phyloP scores from a whole-genome alignment of 2,797 vertebrate species.

The Macropodus opercularis region DNA sequence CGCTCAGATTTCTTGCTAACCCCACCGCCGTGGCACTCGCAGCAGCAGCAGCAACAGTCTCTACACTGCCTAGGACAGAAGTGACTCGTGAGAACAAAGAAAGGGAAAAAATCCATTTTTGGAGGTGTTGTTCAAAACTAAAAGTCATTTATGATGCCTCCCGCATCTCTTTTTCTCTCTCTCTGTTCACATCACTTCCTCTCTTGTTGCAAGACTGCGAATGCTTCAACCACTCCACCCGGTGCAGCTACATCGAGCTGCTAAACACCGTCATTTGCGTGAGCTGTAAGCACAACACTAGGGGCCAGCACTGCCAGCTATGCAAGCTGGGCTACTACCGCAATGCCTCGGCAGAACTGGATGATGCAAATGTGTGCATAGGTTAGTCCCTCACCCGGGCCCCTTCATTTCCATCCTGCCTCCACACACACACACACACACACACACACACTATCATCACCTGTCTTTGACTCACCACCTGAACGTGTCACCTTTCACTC shows the following conservation, averaged over 20 bases:
- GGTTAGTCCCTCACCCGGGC: conserved; percentile 86
- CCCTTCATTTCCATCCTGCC: conserved; percentile 50
- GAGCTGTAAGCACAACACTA: conserved; percentile 99
- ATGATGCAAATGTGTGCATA: conserved; percentile 99
- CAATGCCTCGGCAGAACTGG: conserved; percentile 97
- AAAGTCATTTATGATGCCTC: no score
- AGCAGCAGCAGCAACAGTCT: conserved; percentile 57
- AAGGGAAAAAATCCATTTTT: no score
- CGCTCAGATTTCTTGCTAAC: conserved; percentile 73
- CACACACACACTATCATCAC: conserved; percentile 41
- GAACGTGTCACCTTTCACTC: conserved; percentile 43
- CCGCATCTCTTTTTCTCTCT: conserved; percentile 1
- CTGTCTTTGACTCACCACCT: conserved; percentile 53
- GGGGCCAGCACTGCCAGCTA: conserved; percentile 99
- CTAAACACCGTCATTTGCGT: conserved; percentile 99
- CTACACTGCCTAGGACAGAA: conserved; percentile 24
- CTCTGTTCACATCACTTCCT: conserved; percentile 73
- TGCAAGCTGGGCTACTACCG: conserved; percentile 99
- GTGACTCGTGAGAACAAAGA: no score
- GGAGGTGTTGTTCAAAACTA: no score
- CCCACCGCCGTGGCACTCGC: conserved; percentile 65
- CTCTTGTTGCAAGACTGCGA: conserved; percentile 98
- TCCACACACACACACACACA: conserved; percentile 11
- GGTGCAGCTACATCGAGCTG: conserved; percentile 99
- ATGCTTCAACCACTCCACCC: conserved; percentile 99